These are phyloP conservation scores for Fringilla coelebs DNA, from an alignment of 2,797 vertebrate species.

Conservation along the genomic window DNA sequence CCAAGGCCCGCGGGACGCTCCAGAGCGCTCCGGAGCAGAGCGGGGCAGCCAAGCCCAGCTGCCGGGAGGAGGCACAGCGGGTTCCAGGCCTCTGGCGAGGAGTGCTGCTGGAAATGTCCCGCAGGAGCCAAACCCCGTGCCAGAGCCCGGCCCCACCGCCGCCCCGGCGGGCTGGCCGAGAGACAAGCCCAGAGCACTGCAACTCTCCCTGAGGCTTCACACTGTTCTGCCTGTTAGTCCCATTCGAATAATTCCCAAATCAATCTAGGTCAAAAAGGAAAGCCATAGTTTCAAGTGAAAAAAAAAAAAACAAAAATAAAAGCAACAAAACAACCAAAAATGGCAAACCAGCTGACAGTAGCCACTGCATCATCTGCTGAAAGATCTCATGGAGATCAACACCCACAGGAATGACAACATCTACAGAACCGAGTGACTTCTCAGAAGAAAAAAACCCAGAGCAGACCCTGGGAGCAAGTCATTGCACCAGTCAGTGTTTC, in stretches of 20 bases:
- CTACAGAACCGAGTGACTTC: not conserved
- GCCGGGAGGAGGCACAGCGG: fast-evolving
- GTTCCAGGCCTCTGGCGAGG: fast-evolving
- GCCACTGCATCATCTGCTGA: slow-evolving; percentile 18
- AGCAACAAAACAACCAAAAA: not conserved
- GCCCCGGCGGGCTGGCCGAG: fast-evolving
- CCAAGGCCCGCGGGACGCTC: fast-evolving
- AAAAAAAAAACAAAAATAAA: not conserved
- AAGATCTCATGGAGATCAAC: slow-evolving; percentile 63
- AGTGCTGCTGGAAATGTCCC: not conserved
- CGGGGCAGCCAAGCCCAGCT: not conserved
- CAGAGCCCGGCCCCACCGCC: fast-evolving
- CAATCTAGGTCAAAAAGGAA: not conserved
- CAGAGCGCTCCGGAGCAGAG: not conserved
- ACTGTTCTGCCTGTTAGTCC: not conserved
- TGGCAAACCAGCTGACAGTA: not conserved
- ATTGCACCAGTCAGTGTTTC: not conserved
- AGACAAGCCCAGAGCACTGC: not conserved
- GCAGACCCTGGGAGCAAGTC: not conserved
- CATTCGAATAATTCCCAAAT: not conserved
- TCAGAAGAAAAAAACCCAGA: not conserved
- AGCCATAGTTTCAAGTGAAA: not conserved
- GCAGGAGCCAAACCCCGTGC: not conserved
- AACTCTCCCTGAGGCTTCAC: not conserved
- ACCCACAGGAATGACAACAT: not conserved